Percentiles rank a stretch among this genome's conserved stretches.
Evolutionary conservation across 2,888 invertebrate genomes (phyloP).

Genomic region (Lathronympha strigana): DNA sequence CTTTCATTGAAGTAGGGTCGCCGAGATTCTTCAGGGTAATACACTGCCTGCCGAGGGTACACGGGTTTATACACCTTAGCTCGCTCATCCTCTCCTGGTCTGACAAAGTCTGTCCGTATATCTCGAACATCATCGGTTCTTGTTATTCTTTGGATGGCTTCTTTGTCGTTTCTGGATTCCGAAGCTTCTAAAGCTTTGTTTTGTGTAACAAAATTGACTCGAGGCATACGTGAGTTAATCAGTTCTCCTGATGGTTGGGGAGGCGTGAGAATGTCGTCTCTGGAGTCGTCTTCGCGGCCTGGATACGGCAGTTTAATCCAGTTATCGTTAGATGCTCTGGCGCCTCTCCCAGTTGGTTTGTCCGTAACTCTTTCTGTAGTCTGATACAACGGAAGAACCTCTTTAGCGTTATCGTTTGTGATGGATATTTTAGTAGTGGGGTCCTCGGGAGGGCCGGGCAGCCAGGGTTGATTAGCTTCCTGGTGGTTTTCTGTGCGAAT

Average conservation of each 20-base stretch:
- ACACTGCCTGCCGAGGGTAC: slow-evolving; percentile 76
- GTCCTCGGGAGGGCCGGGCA: slow-evolving; percentile 74
- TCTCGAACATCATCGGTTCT: slow-evolving; percentile 63
- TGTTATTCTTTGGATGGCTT: slow-evolving; percentile 72
- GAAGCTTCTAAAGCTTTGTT: slow-evolving; percentile 80
- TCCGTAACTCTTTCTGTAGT: slow-evolving; percentile 78
- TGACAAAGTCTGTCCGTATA: slow-evolving; percentile 75
- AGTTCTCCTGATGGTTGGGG: slow-evolving; percentile 82
- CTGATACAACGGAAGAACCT: slow-evolving; percentile 63
- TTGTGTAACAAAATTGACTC: slow-evolving; percentile 88
- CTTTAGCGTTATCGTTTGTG: slow-evolving; percentile 64
- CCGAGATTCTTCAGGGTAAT: slow-evolving; percentile 77
- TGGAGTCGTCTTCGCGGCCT: slow-evolving; percentile 61
- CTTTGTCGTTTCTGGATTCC: slow-evolving; percentile 80
- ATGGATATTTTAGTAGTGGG: slow-evolving; percentile 75
- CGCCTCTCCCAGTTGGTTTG: slow-evolving; percentile 84
- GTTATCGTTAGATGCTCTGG: slow-evolving; percentile 84
- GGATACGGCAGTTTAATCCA: slow-evolving; percentile 86
- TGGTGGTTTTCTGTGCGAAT: slow-evolving; percentile 62
- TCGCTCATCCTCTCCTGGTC: slow-evolving; percentile 71
- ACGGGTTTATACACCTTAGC: slow-evolving; percentile 69
- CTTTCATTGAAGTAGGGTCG: slow-evolving; percentile 72
- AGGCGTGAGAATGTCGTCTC: slow-evolving; percentile 78
- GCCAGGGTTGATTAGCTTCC: slow-evolving; percentile 65
- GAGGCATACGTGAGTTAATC: slow-evolving; percentile 84